Conservation (phyloP, 1,140 invertebrate genomes). For the Hyphantria cunea region DNA sequence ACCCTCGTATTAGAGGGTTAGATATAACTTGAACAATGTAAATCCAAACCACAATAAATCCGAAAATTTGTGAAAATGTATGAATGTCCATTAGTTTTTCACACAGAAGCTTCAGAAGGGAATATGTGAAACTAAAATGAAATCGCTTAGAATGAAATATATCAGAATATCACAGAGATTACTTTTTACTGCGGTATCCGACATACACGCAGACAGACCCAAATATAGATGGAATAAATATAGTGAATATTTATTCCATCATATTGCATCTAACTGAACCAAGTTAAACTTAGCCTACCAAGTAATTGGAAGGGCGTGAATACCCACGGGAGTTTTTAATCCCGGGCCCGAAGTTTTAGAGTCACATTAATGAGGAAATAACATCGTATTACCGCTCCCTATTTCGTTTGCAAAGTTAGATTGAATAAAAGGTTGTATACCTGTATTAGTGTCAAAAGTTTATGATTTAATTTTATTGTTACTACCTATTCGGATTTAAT, state of each 20-base stretch:
- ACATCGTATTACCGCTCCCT: slow-evolving; percentile 59
- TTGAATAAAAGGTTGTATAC: slow-evolving; percentile 69
- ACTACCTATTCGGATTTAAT: slow-evolving; percentile 28
- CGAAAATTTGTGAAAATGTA: too few species aligned
- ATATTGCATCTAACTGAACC: neutral
- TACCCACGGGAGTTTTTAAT: slow-evolving; percentile 70
- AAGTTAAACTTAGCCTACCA: neutral
- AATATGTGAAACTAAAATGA: too few species aligned
- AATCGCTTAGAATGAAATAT: too few species aligned
- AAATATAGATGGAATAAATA: too few species aligned
- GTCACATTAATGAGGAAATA: slow-evolving; percentile 72
- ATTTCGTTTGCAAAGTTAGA: slow-evolving; percentile 64
- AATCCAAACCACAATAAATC: too few species aligned
- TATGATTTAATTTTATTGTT: slow-evolving; percentile 59
- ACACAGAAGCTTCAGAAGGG: too few species aligned
- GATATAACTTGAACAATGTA: too few species aligned
- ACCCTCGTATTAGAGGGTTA: too few species aligned
- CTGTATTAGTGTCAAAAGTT: slow-evolving; percentile 56
- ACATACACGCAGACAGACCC: too few species aligned
- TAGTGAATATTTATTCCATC: neutral
- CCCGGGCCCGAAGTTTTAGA: slow-evolving; percentile 55
- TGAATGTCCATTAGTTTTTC: too few species aligned
- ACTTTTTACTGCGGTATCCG: too few species aligned
- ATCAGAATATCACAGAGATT: too few species aligned
- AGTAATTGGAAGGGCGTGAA: slow-evolving; percentile 61